Evolutionary conservation across 2,113 vertebrate genomes (phyloP).

Genomic region (Oxyura jamaicensis): DNA sequence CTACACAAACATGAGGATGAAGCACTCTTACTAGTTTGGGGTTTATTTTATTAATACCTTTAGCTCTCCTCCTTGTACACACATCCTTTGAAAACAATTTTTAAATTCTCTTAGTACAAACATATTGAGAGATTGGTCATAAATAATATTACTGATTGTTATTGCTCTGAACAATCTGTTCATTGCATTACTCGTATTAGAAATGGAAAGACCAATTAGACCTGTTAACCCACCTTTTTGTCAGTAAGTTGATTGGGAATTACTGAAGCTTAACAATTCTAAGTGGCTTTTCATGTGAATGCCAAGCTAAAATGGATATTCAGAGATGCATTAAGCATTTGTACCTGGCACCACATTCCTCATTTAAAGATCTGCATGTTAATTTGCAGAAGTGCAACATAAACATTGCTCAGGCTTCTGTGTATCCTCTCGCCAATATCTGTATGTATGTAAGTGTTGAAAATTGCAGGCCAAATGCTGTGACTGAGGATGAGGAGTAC

Average conservation of each 20-base stretch:
- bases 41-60: background rate
- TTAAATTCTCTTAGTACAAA: constrained; percentile 17
- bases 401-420: constrained; percentile 18
- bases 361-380: constrained; percentile 43
- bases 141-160: constrained; percentile 54
- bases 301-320: constrained; percentile 64
- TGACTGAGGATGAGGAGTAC: background rate
- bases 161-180: constrained; percentile 51
- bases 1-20: background rate
- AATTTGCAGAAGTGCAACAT: constrained; percentile 31
- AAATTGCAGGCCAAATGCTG: background rate
- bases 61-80: background rate
- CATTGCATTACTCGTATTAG: constrained; percentile 52
- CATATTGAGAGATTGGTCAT: constrained; percentile 42
- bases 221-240: constrained; percentile 67
- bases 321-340: constrained; percentile 64
- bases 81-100: constrained; percentile 14
- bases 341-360: constrained; percentile 28
- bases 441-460: background rate
- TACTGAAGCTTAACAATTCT: constrained; percentile 52
- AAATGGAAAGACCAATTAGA: constrained; percentile 68
- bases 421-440: background rate
- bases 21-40: background rate
- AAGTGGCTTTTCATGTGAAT: constrained; percentile 65
- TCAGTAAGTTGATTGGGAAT: constrained; percentile 63